A percentile compares a stretch with the other conserved stretches of the same genome.
Conservation (phyloP, 2,797 vertebrate species). For the Pseudochaenichthys georgianus region DNA sequence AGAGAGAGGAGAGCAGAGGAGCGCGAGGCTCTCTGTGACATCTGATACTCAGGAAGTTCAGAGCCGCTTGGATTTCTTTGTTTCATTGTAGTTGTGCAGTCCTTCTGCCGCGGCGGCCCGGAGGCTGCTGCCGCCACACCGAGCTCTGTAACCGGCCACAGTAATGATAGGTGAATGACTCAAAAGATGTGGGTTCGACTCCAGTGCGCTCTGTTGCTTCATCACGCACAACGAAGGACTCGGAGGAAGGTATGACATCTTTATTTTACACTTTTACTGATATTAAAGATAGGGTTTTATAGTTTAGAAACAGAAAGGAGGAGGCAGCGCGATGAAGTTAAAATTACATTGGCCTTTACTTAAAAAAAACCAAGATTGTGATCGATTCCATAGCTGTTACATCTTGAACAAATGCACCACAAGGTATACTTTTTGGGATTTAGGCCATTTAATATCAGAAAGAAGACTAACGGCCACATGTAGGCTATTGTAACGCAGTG, state of each 20-base stretch:
- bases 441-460: background rate
- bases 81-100: slow-evolving; percentile 84
- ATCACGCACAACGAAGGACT: slow-evolving; percentile 59
- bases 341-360: background rate
- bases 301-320: background rate
- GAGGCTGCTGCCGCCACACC: slow-evolving; percentile 48
- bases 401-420: background rate
- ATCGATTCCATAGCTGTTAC: background rate
- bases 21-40: slow-evolving; percentile 81
- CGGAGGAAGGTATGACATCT: slow-evolving; percentile 65
- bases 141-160: slow-evolving; percentile 25
- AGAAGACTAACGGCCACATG: too few relatives aligned
- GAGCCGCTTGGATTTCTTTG: slow-evolving; percentile 87
- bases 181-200: slow-evolving; percentile 34
- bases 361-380: background rate
- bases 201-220: slow-evolving; percentile 31
- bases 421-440: background rate
- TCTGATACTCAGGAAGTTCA: slow-evolving; percentile 91
- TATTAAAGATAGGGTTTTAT: background rate
- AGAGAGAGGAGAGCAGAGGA: slow-evolving; percentile 56
- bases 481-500: background rate
- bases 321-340: background rate
- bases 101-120: slow-evolving; percentile 60
- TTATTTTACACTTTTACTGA: slow-evolving; percentile 6
- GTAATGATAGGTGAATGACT: slow-evolving; percentile 45